A percentile compares a stretch with the other conserved stretches of the same genome.
These are phyloP conservation scores for Chionodraco myersi DNA, from an alignment of 2,113 vertebrate genomes.

Conservation along the genomic window DNA sequence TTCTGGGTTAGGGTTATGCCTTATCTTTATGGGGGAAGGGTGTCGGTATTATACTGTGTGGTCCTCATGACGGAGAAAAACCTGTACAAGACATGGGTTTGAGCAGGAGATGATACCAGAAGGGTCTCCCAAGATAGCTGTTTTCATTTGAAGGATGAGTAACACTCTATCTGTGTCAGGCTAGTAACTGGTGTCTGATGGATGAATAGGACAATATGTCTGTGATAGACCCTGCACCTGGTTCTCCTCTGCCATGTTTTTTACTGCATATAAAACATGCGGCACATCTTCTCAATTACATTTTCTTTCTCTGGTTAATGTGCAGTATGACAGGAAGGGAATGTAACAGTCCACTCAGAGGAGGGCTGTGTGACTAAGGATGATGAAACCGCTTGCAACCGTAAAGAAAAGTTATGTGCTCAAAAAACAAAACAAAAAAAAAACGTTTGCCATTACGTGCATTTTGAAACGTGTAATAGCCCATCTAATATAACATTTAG, in stretches of 20 bases:
- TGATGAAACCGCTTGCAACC: conserved; percentile 54
- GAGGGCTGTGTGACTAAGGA: neutral
- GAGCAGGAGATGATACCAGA: conserved; percentile 11
- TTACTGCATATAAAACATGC: conserved; percentile 27
- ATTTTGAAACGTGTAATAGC: neutral
- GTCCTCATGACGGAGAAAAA: conserved; percentile 11
- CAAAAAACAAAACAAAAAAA: neutral
- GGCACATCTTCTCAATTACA: conserved; percentile 17
- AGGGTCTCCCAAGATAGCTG: conserved; percentile 5
- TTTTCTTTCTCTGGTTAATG: conserved; percentile 17
- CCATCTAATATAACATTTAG: neutral
- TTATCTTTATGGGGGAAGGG: conserved; percentile 19
- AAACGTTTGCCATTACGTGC: too few species aligned
- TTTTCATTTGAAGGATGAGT: conserved; percentile 36
- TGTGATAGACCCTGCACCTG: conserved; percentile 27
- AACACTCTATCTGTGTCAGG: conserved; percentile 44
- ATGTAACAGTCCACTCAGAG: conserved; percentile 11
- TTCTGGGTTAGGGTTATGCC: conserved; percentile 20
- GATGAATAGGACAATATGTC: conserved; percentile 28
- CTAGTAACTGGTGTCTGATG: conserved; percentile 39
- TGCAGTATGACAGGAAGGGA: conserved; percentile 8
- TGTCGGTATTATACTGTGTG: neutral
- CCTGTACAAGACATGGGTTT: conserved; percentile 25
- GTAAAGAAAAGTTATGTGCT: neutral
- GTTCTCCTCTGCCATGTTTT: conserved; percentile 47